Evolutionary conservation across 2,888 invertebrate species (phyloP).

Genomic region (Eupithecia subfuscata): DNA sequence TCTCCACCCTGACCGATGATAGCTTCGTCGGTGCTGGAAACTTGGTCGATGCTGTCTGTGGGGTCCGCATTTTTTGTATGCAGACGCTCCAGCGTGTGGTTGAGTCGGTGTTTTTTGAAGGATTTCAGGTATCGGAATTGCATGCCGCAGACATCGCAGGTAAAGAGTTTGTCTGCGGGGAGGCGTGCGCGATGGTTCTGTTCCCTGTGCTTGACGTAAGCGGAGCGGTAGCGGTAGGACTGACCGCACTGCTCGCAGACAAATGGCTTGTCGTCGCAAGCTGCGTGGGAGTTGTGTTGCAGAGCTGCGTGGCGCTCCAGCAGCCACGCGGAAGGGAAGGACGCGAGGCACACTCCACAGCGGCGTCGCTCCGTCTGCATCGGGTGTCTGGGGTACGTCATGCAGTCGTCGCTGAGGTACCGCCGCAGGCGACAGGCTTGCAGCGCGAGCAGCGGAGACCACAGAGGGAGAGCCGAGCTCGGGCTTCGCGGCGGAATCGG

Average conservation of each 20-base stretch:
- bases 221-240: conserved; percentile 94
- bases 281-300: conserved; percentile 89
- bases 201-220: conserved; percentile 89
- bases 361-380: conserved; percentile 81
- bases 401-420: conserved; percentile 81
- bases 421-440: conserved; percentile 79
- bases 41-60: conserved; percentile 85
- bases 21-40: conserved; percentile 89
- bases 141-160: conserved; percentile 96
- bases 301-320: conserved; percentile 93
- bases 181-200: conserved; percentile 94
- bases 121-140: conserved; percentile 95
- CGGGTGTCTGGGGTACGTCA: conserved; percentile 73
- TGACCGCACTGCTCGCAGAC: conserved; percentile 96
- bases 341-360: conserved; percentile 93
- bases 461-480: conserved; percentile 63
- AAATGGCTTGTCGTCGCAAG: conserved; percentile 92
- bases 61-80: conserved; percentile 87
- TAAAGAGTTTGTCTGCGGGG: conserved; percentile 95
- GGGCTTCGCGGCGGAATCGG: conserved; percentile 70
- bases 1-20: conserved; percentile 82
- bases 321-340: conserved; percentile 94
- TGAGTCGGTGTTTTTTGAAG: conserved; percentile 94
- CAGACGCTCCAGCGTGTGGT: conserved; percentile 92
- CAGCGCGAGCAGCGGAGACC: conserved; percentile 78